Evolutionary conservation across 2,113 vertebrate genomes (phyloP), one percentile per base, ranked within the genome.

Genomic region (Tautogolabrus adspersus): DNA sequence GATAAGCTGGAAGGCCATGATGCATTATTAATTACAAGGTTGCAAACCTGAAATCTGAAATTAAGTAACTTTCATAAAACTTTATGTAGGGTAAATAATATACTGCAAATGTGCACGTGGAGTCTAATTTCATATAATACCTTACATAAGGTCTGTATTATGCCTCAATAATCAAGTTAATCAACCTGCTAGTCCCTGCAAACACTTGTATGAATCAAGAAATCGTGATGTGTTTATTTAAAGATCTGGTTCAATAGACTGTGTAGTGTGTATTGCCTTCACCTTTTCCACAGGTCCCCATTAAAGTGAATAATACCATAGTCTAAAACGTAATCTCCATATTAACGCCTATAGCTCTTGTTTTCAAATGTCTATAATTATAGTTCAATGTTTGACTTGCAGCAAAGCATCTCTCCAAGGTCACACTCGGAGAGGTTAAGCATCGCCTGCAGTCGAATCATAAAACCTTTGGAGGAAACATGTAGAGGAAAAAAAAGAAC

Each of bases 401-500:
- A 51, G 51, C 18, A 42, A 71, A 69, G 70, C 79, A n/a, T 67
- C 61, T 72, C 65, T 21, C 67, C 80, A 89, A 88, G 87, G 89
- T 85, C 75, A 75, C 55, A 10, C 77, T 61, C 38, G 1, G 6
- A 8, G 73, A 84, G 82, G 89, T 85, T 61, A 77, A 80, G 44
- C 66, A 3, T 10, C 52, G 84, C 83, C 85, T 88, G 75, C n/a
- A n/a, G 79, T 74, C 66, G 65, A 87, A 85, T 82, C 76, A 81
- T 83, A 84, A 87, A 85, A 81, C 81, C 73, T 77, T 61, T 30
- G 44, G 73, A 79, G 64, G 59, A 76, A 76, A 71, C 51, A 57
- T 1, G 10, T 0, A 38, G 51, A 8, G 4, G 18, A 46, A 71
- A 69, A 23, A 79, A 52, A 75, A 26, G 26, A 26, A 72, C 71